Conservation (phyloP, 2,113 vertebrate species). For the Parotia lawesii region DNA sequence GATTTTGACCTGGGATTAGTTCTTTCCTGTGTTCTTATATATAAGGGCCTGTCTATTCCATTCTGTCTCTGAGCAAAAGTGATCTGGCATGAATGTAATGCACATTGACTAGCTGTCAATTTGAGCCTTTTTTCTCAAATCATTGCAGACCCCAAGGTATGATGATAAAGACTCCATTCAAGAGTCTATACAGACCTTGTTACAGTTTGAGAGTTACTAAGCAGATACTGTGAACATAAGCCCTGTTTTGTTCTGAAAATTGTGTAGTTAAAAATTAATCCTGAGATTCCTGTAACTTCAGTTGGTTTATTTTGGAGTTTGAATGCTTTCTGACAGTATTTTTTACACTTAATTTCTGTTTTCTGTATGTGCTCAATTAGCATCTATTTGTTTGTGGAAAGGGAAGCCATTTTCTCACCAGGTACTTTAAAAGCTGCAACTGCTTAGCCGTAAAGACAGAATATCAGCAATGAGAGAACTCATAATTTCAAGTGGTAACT, state of each 20-base stretch:
- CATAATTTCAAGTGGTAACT: background rate
- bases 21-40: background rate
- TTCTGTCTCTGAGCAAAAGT: background rate
- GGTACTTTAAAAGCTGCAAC: background rate
- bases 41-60: background rate
- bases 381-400: background rate
- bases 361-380: background rate
- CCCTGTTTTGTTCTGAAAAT: background rate
- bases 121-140: background rate
- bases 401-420: background rate
- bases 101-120: background rate
- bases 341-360: background rate
- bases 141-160: background rate
- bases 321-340: background rate
- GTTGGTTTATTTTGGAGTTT: background rate
- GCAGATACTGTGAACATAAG: background rate
- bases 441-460: background rate
- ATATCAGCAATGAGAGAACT: background rate
- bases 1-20: background rate
- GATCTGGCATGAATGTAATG: background rate
- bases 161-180: background rate
- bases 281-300: background rate
- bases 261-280: background rate
- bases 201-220: background rate
- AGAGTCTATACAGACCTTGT: background rate